A percentile compares a stretch with the other conserved stretches of the same genome.
Conservation (phyloP, 1,140 invertebrate genomes). For the Drosophila rhopaloa region DNA sequence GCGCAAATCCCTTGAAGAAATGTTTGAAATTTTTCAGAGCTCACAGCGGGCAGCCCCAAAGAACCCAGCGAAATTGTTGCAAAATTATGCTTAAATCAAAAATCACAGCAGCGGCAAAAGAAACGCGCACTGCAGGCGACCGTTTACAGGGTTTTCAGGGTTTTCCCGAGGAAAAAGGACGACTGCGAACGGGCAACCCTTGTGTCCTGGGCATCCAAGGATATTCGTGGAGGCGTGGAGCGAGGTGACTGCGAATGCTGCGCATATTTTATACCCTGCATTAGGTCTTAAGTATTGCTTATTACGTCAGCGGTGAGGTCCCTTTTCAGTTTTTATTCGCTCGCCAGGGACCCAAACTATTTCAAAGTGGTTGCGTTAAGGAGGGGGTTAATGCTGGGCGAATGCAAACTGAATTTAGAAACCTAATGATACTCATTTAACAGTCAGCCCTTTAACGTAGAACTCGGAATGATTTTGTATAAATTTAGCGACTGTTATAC, state of each 20-base stretch:
- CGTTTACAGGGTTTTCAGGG: slow-evolving; percentile 1
- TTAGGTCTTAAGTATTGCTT: slow-evolving; percentile 82
- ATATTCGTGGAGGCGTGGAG: not conserved
- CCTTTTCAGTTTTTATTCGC: slow-evolving; percentile 30
- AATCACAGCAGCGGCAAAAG: slow-evolving; percentile 68
- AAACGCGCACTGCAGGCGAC: slow-evolving; percentile 50
- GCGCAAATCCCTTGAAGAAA: slow-evolving; percentile 79
- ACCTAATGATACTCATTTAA: slow-evolving; percentile 23
- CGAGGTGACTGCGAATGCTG: slow-evolving; percentile 53
- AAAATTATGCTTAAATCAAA: slow-evolving; percentile 83
- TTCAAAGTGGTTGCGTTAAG: slow-evolving; percentile 23
- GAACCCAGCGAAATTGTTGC: slow-evolving; percentile 49
- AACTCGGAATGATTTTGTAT: too few species aligned
- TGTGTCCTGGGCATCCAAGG: slow-evolving; percentile 13
- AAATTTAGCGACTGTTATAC: too few species aligned
- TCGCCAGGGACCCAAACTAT: slow-evolving; percentile 29
- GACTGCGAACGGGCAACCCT: slow-evolving; percentile 41
- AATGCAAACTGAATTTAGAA: slow-evolving; percentile 4
- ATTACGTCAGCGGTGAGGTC: slow-evolving; percentile 50
- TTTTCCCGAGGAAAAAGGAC: slow-evolving; percentile 1
- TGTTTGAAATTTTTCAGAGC: slow-evolving; percentile 78
- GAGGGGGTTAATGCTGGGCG: not conserved
- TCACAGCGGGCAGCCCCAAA: slow-evolving; percentile 36
- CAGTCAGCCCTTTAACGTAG: not conserved
- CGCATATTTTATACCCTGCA: slow-evolving; percentile 80